Percentiles rank a stretch among this genome's conserved stretches.
phyloP scores from a whole-genome alignment of 2,888 invertebrate genomes.

The Flexamia atlantica region DNA sequence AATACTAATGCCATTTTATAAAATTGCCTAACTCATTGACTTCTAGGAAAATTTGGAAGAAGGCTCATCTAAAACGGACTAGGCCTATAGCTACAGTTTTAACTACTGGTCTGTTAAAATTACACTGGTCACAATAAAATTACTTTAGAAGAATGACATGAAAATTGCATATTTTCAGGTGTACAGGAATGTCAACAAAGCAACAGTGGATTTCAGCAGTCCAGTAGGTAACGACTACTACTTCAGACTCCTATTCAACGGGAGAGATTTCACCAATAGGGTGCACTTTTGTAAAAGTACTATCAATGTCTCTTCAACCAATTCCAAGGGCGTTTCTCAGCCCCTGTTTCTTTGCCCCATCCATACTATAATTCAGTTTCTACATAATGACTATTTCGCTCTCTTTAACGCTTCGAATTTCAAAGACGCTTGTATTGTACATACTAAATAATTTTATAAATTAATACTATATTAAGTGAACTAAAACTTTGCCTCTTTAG shows the following conservation, averaged over 20 bases:
- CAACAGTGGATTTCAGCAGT: slow-evolving; percentile 65
- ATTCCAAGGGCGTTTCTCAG: slow-evolving; percentile 63
- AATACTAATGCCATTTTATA: no score
- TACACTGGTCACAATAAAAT: no score
- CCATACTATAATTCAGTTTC: slow-evolving; percentile 91
- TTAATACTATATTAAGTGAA: not conserved
- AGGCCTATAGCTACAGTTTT: no score
- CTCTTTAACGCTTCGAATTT: slow-evolving; percentile 92
- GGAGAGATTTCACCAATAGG: slow-evolving; percentile 89
- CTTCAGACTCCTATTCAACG: slow-evolving; percentile 91
- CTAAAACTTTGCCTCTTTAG: slow-evolving; percentile 20
- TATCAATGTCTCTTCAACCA: slow-evolving; percentile 74
- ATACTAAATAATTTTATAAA: slow-evolving; percentile 43
- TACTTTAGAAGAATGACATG: no score
- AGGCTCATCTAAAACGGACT: no score
- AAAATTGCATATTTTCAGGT: slow-evolving; percentile 63
- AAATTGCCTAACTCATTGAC: no score
- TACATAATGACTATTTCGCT: slow-evolving; percentile 92
- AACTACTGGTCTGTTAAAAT: no score
- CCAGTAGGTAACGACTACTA: slow-evolving; percentile 84
- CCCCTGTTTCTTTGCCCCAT: slow-evolving; percentile 86
- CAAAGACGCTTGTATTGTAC: slow-evolving; percentile 85
- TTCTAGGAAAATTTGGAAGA: no score
- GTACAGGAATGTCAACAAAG: slow-evolving; percentile 66
- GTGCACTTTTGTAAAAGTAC: slow-evolving; percentile 84